Base-by-base conservation (phyloP, 2,888 invertebrate species). In the Epistrophe eligans region DNA sequence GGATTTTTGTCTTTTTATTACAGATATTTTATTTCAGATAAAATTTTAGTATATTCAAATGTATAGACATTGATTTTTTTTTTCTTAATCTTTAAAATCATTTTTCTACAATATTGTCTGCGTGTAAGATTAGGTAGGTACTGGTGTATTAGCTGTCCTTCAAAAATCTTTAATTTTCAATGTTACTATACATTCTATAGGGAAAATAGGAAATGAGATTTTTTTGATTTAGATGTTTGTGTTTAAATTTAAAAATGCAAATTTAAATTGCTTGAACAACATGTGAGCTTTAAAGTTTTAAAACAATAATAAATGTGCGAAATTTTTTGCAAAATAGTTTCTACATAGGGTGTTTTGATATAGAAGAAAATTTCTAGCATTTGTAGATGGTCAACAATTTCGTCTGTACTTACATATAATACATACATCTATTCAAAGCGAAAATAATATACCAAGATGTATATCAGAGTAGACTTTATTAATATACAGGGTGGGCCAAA, bases 101-200 rank as follows among this genome's bases (percentile, higher is more conserved):
- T 4, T 10, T 15, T 13, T 24, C 10, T 13, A 10, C 19, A 50
- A 50, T 9, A 17, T 58, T 28, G 55, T 50, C 24, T 28, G 35
- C 32, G 17, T 72, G 71, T 58, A 60, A 43, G 6, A 32, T 6
- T 35, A 17, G 24, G 24, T 3, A n/a, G 24, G 3, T 48, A 15
- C 45, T 19, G 11, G 11, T 57, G 24, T 60, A 7, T 32, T 1
- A 58, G 45, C 48, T 79, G 85, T 87, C 82, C 82, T 87, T 87
- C 74, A 87, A 85, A 85, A 73, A 72, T 70, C 19, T 73, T 45
- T 77, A 66, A 19, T 70, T 73, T 85, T 85, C 82, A 82, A 79
- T 87, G 87, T 66, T 79, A 48, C 32, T 0, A 15, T 40, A 40
- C 4, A 45, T 8, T 15, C 45, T n/a, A 24, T 24, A 48, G 48